Base-by-base conservation (phyloP, 2,113 vertebrate genomes). In the Octodon degus region DNA sequence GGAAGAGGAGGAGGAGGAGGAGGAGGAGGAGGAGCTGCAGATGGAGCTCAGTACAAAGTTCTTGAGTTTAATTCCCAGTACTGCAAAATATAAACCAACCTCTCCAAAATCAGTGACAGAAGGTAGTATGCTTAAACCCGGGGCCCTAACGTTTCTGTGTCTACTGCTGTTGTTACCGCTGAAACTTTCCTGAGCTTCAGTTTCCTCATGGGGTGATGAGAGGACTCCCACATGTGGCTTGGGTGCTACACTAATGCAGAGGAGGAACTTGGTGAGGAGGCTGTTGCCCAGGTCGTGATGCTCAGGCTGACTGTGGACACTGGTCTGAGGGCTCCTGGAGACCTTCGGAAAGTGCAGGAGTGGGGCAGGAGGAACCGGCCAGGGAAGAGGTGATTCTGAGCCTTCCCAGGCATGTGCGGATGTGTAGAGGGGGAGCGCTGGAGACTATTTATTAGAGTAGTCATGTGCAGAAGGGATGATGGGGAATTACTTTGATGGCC, bases 301-400 rank as follows among this genome's bases (percentile, higher is more conserved):
- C 12, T 4, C 17, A 4, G 3, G 30, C 65, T 79, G n/a, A 20
- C n/a, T 7, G 50, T 70, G 65, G 30, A 53, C 50, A 12, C 53
- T 58, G 16, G 25, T 32, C 34, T 70, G 43, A 53, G 47, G 47
- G 13, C 12, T 4, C 4, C 13, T 32, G 76, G 6, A 13, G 24
- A 77, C 19, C 43, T 3, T 32, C 10, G 14, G 30, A 63, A 68
- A 16, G 50, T 20, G 24, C 22, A 43, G n/a, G 25, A 6, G 30
- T 19, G 0, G 37, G 58, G 4, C 2, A 14, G 74, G 11, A 77
- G 25, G 27, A 25, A 5, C n/a, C 22, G 1, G 17, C 0, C 4
- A 0, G 53, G 37, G 37, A 43, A n/a, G 8, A 40, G 12, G 34
- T 27, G 43, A 20, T 4, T 1, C 50, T 25, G 9, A 30, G 30